Evolutionary conservation across 2,888 invertebrate species (phyloP), one percentile per base, ranked within the genome.

Genomic region (Troglohyphantes excavatus): DNA sequence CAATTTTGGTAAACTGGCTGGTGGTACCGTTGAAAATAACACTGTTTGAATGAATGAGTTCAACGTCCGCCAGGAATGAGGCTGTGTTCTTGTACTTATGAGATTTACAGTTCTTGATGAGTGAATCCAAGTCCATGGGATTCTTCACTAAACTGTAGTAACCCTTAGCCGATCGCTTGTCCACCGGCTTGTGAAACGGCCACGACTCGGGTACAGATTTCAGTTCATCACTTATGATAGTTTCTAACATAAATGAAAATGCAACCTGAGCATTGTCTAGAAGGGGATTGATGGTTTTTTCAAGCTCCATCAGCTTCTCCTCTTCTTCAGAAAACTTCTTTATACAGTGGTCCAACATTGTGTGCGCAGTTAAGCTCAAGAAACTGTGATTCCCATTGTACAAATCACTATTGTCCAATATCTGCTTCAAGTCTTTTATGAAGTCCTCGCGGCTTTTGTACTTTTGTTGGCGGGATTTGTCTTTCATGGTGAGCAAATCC

Each of bases 261-360:
- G 98, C 98, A 81, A 98, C 97, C 92, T 98, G 98, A 94, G 99
- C 99, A 93, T 99, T 96, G 92, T 99, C 99, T 59, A 99, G 94
- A 73, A 99, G 94, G 0, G 99, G 99, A 94, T 99, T 99, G 92
- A 99, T 99, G 29, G 98, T 97, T 94, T 99, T 99, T 94, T 99
- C 99, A 63, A 99, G 94, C 92, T 97, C 95, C 96, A 99, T 99
- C 73, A 99, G 94, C 93, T 97, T 96, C 91, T 98, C 98, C 93
- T 99, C 99, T 92, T 98, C 98, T 93, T 98, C 98, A 0, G 96
- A 96, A 46, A 99, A 94, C 91, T 97, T 95, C 92, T 97, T 96
- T 0, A 98, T 96, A 93, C 98, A 98, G 81, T 96, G 95, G 92
- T 96, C 96, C 90, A 98, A 93, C 97, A 99, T 97, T 89, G 96